A percentile compares a stretch with the other conserved stretches of the same genome.
Conservation (phyloP, 2,888 invertebrate genomes). For the Trichacis sp. region DNA sequence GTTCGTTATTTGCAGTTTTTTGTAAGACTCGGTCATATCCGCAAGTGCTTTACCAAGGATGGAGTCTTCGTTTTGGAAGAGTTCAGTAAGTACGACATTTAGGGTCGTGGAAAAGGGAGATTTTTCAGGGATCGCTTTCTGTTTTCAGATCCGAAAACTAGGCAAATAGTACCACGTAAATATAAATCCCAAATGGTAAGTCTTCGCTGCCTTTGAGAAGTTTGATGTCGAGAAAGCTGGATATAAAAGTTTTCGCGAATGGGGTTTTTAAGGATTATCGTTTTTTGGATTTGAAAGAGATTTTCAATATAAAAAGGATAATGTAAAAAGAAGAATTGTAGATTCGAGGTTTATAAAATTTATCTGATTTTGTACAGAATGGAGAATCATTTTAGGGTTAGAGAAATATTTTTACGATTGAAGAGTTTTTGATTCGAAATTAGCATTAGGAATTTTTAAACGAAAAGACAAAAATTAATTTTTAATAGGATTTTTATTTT, state of each 20-base stretch:
- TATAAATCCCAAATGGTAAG: constrained; percentile 99
- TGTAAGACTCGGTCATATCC: constrained; percentile 98
- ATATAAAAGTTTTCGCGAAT: constrained; percentile 15
- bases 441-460: too few species aligned
- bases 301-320: too few species aligned
- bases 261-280: too few species aligned
- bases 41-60: constrained; percentile 99
- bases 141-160: constrained; percentile 93
- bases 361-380: too few species aligned
- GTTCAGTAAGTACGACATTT: constrained; percentile 87
- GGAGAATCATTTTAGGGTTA: too few species aligned
- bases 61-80: constrained; percentile 99
- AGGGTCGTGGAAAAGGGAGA: neutral
- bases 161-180: constrained; percentile 95
- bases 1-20: constrained; percentile 89
- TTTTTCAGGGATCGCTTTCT: neutral
- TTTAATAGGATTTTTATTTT: too few species aligned
- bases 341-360: too few species aligned
- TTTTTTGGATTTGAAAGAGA: too few species aligned
- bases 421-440: too few species aligned
- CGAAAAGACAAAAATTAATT: too few species aligned
- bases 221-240: constrained; percentile 2
- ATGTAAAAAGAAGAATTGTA: too few species aligned
- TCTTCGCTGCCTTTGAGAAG: constrained; percentile 44
- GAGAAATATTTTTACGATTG: too few species aligned